A percentile compares a stretch with the other conserved stretches of the same genome.
Conservation (phyloP, 1,140 invertebrate species). For the Eulimnadia texana region DNA sequence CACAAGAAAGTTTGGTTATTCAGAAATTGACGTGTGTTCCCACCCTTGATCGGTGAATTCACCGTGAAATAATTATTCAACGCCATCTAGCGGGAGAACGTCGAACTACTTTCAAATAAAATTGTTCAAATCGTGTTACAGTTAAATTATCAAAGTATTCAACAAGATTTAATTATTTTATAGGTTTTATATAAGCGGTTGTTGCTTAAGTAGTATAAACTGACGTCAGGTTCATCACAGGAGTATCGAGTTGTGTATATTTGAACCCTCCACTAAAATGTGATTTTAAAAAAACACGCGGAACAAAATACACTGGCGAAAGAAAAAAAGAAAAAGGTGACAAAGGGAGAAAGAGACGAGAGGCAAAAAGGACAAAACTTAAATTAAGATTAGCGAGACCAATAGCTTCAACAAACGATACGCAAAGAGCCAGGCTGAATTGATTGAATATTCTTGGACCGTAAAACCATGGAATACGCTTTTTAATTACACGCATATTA, state of each 20-base stretch:
- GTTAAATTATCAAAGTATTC: too few relatives aligned
- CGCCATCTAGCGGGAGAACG: not conserved
- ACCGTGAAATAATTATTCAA: not conserved
- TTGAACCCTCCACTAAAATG: not conserved
- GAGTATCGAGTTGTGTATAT: not conserved
- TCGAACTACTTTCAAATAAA: too few relatives aligned
- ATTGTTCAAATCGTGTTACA: too few relatives aligned
- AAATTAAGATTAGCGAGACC: not conserved
- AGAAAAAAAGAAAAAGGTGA: too few relatives aligned
- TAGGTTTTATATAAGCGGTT: not conserved
- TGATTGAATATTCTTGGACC: not conserved
- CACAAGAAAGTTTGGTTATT: too few relatives aligned
- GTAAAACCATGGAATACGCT: not conserved
- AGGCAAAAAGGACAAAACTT: not conserved
- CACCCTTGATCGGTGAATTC: not conserved
- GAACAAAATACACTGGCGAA: not conserved
- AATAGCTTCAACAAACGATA: too few relatives aligned
- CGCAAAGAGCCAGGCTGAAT: not conserved
- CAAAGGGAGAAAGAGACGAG: too few relatives aligned
- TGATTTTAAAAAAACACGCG: not conserved
- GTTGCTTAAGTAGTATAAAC: not conserved
- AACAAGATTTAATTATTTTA: too few relatives aligned
- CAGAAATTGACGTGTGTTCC: not conserved
- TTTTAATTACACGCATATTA: not conserved
- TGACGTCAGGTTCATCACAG: not conserved